Evolutionary conservation across 64 coral and sea anemone genomes (phyloP).

Genomic region (Porites lutea): DNA sequence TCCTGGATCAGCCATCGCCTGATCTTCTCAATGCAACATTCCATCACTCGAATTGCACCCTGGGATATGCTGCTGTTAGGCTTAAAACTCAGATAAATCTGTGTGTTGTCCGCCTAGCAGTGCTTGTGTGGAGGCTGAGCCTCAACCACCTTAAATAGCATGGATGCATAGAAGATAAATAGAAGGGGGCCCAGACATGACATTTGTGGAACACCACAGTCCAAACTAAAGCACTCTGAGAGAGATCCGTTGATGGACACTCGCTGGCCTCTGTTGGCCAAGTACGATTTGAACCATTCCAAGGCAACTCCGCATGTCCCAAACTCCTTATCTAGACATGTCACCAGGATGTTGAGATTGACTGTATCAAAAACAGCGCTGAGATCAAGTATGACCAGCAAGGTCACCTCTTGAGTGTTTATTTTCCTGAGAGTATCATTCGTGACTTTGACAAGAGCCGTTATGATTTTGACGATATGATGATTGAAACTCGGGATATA

Average conservation of each 20-base stretch:
- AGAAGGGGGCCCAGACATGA: no score
- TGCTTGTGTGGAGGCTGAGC: neutral
- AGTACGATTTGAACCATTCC: neutral
- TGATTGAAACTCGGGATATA: neutral
- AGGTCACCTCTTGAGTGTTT: constrained; percentile 31
- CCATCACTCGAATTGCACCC: no score
- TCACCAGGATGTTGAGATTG: neutral
- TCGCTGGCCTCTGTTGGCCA: neutral
- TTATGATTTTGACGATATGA: no score
- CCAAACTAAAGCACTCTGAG: neutral
- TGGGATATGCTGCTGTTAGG: no score
- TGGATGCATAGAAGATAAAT: neutral
- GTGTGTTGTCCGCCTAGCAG: neutral
- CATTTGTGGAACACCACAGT: neutral
- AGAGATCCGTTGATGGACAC: neutral
- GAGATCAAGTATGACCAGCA: no score
- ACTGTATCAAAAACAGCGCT: no score
- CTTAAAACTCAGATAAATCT: no score
- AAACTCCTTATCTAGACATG: neutral
- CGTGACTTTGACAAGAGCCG: no score
- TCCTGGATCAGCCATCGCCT: no score
- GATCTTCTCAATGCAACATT: no score
- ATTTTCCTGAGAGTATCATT: constrained; percentile 33
- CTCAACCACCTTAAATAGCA: neutral
- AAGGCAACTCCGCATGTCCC: neutral